Conservation (phyloP, 2,113 vertebrate genomes). For the Xerus inauris region DNA sequence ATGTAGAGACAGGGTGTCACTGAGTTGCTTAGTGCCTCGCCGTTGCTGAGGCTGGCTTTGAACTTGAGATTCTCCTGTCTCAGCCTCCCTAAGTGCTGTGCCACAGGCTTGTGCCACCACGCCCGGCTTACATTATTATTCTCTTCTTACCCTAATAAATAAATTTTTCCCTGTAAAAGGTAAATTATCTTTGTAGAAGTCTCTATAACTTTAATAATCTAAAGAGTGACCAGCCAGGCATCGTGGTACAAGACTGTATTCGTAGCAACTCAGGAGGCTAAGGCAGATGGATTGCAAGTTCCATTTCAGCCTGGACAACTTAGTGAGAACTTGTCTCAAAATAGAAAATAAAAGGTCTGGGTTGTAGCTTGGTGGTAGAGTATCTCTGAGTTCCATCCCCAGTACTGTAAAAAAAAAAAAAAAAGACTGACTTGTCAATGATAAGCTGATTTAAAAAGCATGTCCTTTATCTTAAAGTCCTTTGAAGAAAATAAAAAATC, state of each 20-base stretch:
- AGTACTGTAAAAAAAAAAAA: background rate
- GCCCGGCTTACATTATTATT: background rate
- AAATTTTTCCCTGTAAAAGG: conserved; percentile 43
- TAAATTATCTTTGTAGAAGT: conserved; percentile 53
- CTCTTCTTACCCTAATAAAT: conserved; percentile 53
- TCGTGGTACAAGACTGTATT: background rate
- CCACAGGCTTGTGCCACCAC: no score
- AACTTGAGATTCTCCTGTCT: no score
- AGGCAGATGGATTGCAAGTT: background rate
- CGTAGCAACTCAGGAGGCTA: background rate
- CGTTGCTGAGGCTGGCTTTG: no score
- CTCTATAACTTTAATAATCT: conserved; percentile 48
- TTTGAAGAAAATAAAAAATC: conserved; percentile 62
- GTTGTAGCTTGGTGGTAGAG: background rate
- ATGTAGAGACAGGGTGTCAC: no score
- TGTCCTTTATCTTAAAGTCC: conserved; percentile 50
- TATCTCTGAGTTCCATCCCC: background rate
- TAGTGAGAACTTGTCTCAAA: background rate
- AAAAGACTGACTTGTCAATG: conserved; percentile 38
- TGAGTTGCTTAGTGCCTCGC: no score
- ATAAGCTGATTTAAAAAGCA: conserved; percentile 68
- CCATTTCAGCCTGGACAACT: background rate
- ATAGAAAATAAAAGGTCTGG: background rate
- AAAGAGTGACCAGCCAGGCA: background rate
- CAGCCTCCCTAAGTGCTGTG: no score